Evolutionary conservation across 1,140 invertebrate genomes (phyloP).

Genomic region (Drosophila ironensis): DNA sequence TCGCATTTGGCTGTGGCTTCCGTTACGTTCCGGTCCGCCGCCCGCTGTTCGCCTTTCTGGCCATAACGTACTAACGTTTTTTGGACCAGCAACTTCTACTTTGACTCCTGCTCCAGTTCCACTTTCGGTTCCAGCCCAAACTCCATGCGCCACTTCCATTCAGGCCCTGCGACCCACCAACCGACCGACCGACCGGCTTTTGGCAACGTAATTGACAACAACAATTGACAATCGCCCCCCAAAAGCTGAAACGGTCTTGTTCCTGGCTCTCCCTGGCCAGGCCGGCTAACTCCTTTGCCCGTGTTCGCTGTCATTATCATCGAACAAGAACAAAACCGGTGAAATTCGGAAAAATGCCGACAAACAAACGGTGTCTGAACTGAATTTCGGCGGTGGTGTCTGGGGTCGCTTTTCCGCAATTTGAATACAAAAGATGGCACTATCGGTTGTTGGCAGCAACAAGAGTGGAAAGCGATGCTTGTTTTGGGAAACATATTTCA

Average conservation of each 20-base stretch:
- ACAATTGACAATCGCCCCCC: constrained; percentile 68
- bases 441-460: constrained; percentile 1
- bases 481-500: too few species aligned
- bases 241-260: constrained; percentile 47
- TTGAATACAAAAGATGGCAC: not conserved
- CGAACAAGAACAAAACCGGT: constrained; percentile 22
- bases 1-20: constrained; percentile 7
- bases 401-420: not conserved
- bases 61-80: constrained; percentile 62
- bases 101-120: constrained; percentile 2
- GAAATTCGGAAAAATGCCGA: not conserved
- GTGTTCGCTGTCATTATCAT: constrained; percentile 72
- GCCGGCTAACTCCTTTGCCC: constrained; percentile 30
- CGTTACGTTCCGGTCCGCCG: constrained; percentile 30
- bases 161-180: constrained; percentile 18
- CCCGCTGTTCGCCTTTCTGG: constrained; percentile 23
- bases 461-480: too few species aligned
- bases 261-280: constrained; percentile 2
- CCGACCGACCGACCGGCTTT: constrained; percentile 43
- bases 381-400: constrained; percentile 6
- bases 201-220: constrained; percentile 77
- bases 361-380: constrained; percentile 4
- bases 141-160: constrained; percentile 20
- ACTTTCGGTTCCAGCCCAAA: constrained; percentile 29
- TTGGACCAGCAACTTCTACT: constrained; percentile 27